A percentile compares a stretch with the other conserved stretches of the same genome.
Evolutionary conservation across 2,797 vertebrate species (phyloP).

Genomic region (Pseudochirops cupreus): DNA sequence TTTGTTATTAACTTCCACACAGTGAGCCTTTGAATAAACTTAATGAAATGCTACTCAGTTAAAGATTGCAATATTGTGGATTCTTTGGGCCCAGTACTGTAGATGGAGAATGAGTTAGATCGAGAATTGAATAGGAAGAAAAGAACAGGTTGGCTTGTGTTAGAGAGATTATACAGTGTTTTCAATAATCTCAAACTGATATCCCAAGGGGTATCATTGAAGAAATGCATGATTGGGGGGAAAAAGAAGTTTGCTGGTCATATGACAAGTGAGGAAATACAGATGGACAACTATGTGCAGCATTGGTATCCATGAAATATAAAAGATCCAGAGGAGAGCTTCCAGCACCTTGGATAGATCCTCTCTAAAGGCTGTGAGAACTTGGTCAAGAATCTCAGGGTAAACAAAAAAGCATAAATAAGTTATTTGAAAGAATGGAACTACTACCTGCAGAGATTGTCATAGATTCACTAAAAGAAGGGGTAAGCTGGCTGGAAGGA

Average conservation of each 20-base stretch:
- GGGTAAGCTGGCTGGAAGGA: neutral
- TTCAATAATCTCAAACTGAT: neutral
- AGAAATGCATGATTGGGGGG: neutral
- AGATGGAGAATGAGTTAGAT: neutral
- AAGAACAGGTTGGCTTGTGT: neutral
- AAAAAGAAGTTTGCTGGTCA: neutral
- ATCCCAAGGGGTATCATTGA: neutral
- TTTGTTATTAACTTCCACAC: neutral
- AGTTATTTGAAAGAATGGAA: neutral
- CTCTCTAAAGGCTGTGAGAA: neutral
- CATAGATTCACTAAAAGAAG: neutral
- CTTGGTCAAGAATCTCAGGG: neutral
- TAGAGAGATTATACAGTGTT: neutral
- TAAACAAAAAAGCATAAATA: neutral
- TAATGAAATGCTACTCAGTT: neutral
- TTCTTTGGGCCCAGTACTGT: neutral
- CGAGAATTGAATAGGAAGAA: neutral
- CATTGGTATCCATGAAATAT: neutral
- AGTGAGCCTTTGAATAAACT: neutral
- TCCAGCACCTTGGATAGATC: conserved; percentile 7
- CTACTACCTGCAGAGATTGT: neutral
- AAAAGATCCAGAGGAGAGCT: neutral
- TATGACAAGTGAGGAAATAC: neutral
- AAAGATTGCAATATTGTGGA: neutral
- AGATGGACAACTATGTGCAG: neutral